These are phyloP conservation scores for Ondatra zibethicus DNA, from an alignment of 2,113 vertebrate genomes.

Conservation along the genomic window DNA sequence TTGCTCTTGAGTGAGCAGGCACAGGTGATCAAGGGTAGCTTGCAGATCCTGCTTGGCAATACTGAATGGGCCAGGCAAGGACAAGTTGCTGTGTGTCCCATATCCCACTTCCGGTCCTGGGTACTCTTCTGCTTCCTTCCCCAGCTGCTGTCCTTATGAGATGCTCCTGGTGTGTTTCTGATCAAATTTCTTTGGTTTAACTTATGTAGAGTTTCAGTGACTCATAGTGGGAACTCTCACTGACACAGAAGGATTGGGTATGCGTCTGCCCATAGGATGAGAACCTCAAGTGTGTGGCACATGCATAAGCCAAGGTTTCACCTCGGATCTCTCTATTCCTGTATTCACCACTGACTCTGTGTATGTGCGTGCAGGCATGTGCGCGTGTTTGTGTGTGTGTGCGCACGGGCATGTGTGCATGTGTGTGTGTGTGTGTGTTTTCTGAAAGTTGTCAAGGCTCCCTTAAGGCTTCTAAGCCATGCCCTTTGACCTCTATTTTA, in stretches of 20 bases:
- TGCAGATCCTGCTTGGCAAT: background rate
- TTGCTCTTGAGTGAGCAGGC: background rate
- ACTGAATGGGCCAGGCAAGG: background rate
- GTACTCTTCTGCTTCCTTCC: background rate
- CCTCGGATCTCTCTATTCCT: background rate
- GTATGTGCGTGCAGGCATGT: background rate
- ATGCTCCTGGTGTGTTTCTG: background rate
- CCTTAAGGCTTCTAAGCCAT: background rate
- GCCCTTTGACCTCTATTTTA: background rate
- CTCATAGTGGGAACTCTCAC: background rate
- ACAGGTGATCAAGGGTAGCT: no score
- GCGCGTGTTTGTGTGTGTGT: no score
- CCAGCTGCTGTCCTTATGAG: background rate
- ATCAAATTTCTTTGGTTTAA: background rate
- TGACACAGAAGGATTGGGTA: background rate
- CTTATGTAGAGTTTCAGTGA: background rate
- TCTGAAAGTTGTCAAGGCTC: no score
- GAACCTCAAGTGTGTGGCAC: no score
- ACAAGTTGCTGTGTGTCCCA: background rate
- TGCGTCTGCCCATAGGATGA: background rate
- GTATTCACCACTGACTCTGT: background rate
- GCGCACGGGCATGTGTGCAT: no score
- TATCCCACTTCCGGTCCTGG: background rate
- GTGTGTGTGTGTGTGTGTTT: background rate
- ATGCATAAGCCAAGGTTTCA: background rate